Percentiles rank a stretch among this genome's conserved stretches.
Conservation (phyloP, 2,113 vertebrate species). For the Scolopax mira region DNA sequence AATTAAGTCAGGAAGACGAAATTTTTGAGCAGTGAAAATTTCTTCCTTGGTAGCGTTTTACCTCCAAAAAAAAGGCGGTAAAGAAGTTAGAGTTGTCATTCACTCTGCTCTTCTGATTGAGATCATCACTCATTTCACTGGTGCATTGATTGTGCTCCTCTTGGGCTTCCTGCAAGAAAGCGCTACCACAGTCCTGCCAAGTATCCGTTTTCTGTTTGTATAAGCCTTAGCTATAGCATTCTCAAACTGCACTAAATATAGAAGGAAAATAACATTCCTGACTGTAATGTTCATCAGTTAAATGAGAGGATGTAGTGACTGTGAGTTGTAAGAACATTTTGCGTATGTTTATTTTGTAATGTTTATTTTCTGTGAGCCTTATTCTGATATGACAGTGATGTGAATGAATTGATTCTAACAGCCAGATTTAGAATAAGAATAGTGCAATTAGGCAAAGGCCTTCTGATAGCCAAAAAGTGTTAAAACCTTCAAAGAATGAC, state of each 20-base stretch:
- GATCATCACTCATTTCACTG: not conserved
- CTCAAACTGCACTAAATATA: not conserved
- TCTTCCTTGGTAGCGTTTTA: not conserved
- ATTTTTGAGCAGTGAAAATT: not conserved
- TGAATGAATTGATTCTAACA: not conserved
- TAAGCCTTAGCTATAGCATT: not conserved
- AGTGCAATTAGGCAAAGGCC: not conserved
- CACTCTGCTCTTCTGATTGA: not conserved
- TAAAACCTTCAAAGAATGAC: slow-evolving; percentile 19
- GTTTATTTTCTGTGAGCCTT: not conserved
- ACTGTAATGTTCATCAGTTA: not conserved
- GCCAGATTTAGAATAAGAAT: not conserved
- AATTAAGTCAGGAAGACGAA: not conserved
- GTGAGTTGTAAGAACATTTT: not conserved
- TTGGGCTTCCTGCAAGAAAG: not conserved
- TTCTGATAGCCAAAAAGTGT: not conserved
- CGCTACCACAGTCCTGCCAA: rapidly evolving
- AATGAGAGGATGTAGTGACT: not conserved
- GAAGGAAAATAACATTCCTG: not conserved
- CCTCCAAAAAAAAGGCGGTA: not conserved
- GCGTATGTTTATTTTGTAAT: not conserved
- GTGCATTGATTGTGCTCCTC: not conserved
- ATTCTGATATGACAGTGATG: not conserved
- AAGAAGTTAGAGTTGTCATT: too few species aligned
- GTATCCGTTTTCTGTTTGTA: not conserved